Evolutionary conservation across 2,797 vertebrate genomes (phyloP), one percentile per base, ranked within the genome.

Genomic region (Fistularia commersonii): DNA sequence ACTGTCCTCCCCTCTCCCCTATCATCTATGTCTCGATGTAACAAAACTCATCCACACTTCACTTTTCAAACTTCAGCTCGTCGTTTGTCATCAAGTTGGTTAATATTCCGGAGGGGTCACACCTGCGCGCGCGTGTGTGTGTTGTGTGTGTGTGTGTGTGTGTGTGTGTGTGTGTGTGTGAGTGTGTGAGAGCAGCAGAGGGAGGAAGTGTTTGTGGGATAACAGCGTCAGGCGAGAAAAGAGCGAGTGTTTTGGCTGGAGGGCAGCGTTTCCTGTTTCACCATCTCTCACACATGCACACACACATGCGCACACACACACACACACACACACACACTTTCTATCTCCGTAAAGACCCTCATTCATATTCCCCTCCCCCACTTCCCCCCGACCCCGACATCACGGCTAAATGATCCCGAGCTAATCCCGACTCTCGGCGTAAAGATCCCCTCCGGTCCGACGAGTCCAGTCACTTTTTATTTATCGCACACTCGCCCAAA

Each of bases 231-330:
- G 39, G 51, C 8, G 11, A 14, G 15, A 15, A 38, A 44, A 38
- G 23, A 54, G 49, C 46, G 50, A 66, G 51, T 69, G 75, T 67
- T 74, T 49, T 66, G 54, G 70, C 64, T 75, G 57, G 53, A 60
- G 64, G 67, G 63, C 31, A 9, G 31, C 35, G 41, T 52, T 69
- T 68, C 37, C 45, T 44, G 42, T 41, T 41, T 52, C 41, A 32
- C 13, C 32, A 11, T 34, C 10, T 6, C 41, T 23, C 13, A 32
- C 10, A 7, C 3, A 14, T 43, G 40, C 48, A 40, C 43, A 34
- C 40, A 48, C 36, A 54, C 35, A 23, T 14, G 45, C 41, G 35
- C 23, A 34, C 38, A 36, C 38, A 36, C 32, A 36, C 15, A 47
- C 44, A 37, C n/a, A 35, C 38, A 32, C 15, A 48, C 39, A 37